These are phyloP conservation scores for Leucosticte australis DNA, from an alignment of 2,113 vertebrate genomes.

Conservation along the genomic window DNA sequence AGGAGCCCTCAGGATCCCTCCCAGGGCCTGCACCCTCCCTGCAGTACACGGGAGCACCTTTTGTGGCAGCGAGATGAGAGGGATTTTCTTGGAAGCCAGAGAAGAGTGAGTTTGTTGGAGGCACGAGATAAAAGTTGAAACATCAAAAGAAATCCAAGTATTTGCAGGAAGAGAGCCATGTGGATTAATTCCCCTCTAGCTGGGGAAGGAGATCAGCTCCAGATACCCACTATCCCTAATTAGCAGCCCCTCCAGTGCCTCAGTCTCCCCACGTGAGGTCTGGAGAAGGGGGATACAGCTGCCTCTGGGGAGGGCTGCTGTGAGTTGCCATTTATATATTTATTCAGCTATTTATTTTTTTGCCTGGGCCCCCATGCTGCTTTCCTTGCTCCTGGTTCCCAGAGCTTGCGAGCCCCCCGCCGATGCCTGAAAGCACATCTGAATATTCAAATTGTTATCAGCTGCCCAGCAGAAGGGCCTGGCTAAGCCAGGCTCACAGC, in stretches of 20 bases:
- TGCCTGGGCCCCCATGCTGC: conserved; percentile 55
- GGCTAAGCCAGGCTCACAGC: conserved; percentile 34
- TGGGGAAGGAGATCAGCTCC: conserved; percentile 52
- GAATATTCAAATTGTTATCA: conserved; percentile 76
- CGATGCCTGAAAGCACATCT: conserved; percentile 66
- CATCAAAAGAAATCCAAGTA: conserved; percentile 61
- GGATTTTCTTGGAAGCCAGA: not conserved
- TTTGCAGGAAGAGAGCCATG: not conserved
- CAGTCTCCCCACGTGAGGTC: conserved; percentile 30
- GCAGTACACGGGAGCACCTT: not conserved
- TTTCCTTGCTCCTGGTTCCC: conserved; percentile 46
- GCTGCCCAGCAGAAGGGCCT: conserved; percentile 68
- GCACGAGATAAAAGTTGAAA: conserved; percentile 16
- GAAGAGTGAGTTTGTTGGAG: not conserved
- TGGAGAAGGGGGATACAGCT: conserved; percentile 13
- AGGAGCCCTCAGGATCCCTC: not conserved
- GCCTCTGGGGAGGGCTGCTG: not conserved
- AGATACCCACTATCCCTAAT: conserved; percentile 53
- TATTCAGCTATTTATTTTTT: conserved; percentile 62
- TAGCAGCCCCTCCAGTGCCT: conserved; percentile 5
- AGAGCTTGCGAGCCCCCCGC: conserved; percentile 41
- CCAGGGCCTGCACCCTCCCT: not conserved
- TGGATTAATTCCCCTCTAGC: conserved; percentile 54
- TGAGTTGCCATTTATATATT: not conserved
- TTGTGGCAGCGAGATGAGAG: fast-evolving